Evolutionary conservation across 2,113 vertebrate species (phyloP).

Genomic region (Python bivittatus): DNA sequence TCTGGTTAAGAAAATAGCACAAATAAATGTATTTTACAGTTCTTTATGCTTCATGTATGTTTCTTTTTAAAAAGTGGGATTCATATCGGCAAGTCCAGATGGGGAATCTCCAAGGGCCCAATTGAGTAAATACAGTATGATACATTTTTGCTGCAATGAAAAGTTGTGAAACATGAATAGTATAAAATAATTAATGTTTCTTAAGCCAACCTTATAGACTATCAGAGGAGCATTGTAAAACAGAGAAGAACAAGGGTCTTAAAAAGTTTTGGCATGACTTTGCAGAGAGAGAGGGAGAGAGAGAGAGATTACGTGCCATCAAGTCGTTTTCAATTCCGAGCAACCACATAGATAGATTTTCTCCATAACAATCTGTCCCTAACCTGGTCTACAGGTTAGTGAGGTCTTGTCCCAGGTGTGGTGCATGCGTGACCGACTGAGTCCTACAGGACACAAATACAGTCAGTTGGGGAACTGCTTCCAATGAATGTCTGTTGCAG

Average conservation of each 20-base stretch:
- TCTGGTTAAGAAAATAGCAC: constrained; percentile 52
- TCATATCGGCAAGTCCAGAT: not conserved
- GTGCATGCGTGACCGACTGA: no score
- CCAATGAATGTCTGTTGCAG: no score
- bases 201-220: not conserved
- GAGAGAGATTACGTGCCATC: no score
- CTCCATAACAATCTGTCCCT: no score
- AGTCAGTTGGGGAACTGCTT: no score
- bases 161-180: not conserved
- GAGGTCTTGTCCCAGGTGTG: no score
- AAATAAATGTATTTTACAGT: constrained; percentile 55
- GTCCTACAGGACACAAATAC: no score
- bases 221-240: not conserved
- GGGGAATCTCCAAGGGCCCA: not conserved
- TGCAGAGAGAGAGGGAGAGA: not conserved
- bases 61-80: constrained; percentile 53
- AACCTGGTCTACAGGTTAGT: no score
- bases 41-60: constrained; percentile 57
- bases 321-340: no score
- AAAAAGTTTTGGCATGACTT: not conserved
- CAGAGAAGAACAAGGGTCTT: not conserved
- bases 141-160: constrained; percentile 40
- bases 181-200: not conserved
- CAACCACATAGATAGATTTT: no score
- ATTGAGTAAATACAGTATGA: not conserved